Base-by-base conservation (phyloP, 2,113 vertebrate genomes). In the Silurus meridionalis region DNA sequence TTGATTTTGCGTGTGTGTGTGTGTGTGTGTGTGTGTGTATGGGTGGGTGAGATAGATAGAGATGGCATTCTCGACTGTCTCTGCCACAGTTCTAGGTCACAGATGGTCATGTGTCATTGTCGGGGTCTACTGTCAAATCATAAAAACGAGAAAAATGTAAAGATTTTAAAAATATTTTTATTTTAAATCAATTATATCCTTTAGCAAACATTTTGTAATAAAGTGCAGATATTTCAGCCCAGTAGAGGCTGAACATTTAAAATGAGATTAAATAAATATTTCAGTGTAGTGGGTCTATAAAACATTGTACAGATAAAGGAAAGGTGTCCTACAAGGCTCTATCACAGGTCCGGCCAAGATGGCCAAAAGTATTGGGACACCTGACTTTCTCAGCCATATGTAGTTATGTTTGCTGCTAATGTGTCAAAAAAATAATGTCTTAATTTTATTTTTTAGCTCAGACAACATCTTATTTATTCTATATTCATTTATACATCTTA, bases 1-100 rank as follows among this genome's bases (percentile, higher is more conserved):
- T 96, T 95, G 95, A 96, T 97, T 97, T 92, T 94, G 95, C 61
- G 75, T 11, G 53, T 52, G 52, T 55, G 74, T 25, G 83, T 66
- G 79, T 66, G 85, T 58, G 58, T 71, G 85, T 48, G 60, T 48
- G 81, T 3, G 48, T 46, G 37, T 37, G 37, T 37, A 37, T 37
- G 37, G 37, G 37, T 37, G 37, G 37, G 37, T 37, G 37, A 37
- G 55, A 57, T 13, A 57, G 55, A 57, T 9, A 57, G 13, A 15
- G 85, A 87, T 84, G 84, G 83, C 80, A 61, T 48, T 58, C 78
- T 69, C 53, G 23, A 88, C 57, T 85, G 81, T 83, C 77, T 66
- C 10, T 82, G 87, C 83, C 80, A 93, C 92, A 94, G 92, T 93
- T 88, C 88, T 77, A 75, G 86, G 83, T 88, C 87, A 66, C 61